Evolutionary conservation across 2,797 vertebrate species (phyloP), one percentile per base, ranked within the genome.

Genomic region (Acanthurus leucopareius): DNA sequence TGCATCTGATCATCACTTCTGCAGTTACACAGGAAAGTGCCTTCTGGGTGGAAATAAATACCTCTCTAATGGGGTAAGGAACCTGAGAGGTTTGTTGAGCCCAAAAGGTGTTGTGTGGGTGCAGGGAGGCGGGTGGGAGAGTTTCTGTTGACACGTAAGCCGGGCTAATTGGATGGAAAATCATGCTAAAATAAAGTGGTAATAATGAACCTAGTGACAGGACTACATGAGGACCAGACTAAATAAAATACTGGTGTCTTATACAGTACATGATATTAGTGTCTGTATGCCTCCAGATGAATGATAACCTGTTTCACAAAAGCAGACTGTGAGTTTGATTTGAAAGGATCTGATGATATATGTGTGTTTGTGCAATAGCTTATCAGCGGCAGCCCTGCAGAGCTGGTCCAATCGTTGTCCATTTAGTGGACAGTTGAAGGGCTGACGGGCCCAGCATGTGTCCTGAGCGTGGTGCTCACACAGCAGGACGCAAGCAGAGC

Each of bases 11-110:
- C 48, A 52, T 48, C 35, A 10, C 38, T 32, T 80, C 22, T 42
- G 8, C 59, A 51, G 77, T 69, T 58, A 57, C 44, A 72, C 44
- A 87, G 90, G 85, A 89, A 91, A 86, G 91, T 91, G 92, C 74
- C 93, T 91, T 92, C 93, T 93, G 93, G 89, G 92, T 95, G 90
- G 91, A 94, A 95, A 94, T 94, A 92, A 95, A 95, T 94, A 92
- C 90, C 93, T 95, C 93, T 94, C 88, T 91, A 89, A 94, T 94
- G 95, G 95, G 92, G 91, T 92, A 91, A 93, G 94, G 92, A 95
- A 95, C 93, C 93, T 92, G 92, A 95, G 92, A 96, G 94, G 95
- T 77, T 88, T 88, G 91, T 78, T 86, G 69, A 69, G 70, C 75
- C 75, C 80, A 73, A 84, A 86, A 83, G 90, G 93, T 87, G 71